Evolutionary conservation across 2,797 vertebrate genomes (phyloP).

Genomic region (Mycteria americana): DNA sequence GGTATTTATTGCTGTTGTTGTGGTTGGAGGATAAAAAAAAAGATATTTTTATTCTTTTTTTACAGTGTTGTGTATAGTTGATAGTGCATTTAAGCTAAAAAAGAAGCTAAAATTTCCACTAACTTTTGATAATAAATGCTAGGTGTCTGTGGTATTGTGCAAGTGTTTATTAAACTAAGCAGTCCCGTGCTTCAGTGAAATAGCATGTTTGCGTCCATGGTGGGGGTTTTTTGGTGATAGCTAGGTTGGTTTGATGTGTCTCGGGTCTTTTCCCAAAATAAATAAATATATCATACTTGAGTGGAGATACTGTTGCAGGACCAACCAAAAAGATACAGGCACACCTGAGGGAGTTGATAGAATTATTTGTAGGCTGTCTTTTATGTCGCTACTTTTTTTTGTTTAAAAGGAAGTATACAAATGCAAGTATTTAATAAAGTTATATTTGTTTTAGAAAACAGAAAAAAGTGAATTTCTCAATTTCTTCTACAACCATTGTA

Average conservation of each 20-base stretch:
- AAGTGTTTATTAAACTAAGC: neutral
- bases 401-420: neutral
- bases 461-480: constrained; percentile 98
- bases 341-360: neutral
- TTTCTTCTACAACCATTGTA: constrained; percentile 99
- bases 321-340: neutral
- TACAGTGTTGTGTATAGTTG: neutral
- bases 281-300: neutral
- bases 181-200: neutral
- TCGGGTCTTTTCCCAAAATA: neutral
- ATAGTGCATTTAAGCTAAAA: neutral
- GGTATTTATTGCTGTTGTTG: neutral
- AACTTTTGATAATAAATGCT: neutral
- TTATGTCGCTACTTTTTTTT: neutral
- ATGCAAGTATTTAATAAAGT: neutral
- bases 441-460: constrained; percentile 85
- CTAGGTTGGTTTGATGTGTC: neutral
- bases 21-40: neutral
- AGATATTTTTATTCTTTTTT: neutral
- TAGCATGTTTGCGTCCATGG: neutral
- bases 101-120: neutral
- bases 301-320: neutral
- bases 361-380: neutral
- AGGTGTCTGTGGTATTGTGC: no score
- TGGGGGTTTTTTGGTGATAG: neutral